Evolutionary conservation across 1,140 invertebrate species (phyloP).

Genomic region (Lordiphosa collinella): DNA sequence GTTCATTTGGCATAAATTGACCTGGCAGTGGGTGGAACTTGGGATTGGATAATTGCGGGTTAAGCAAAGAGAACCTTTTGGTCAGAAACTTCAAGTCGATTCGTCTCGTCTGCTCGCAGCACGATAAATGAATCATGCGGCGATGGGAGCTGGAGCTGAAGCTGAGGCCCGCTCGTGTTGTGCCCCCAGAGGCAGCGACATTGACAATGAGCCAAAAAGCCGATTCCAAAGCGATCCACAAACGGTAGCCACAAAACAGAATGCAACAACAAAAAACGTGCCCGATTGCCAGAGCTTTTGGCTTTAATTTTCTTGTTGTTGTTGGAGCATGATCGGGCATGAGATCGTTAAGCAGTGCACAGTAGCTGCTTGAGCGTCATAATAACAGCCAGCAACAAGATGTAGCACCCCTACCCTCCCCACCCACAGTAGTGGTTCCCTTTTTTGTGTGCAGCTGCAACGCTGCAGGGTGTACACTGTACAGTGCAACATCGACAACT

Average conservation of each 20-base stretch:
- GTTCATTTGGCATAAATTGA: constrained; percentile 55
- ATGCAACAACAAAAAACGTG: constrained; percentile 52
- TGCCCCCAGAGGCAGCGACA: constrained; percentile 56
- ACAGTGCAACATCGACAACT: constrained; percentile 49
- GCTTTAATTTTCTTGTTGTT: constrained; percentile 48
- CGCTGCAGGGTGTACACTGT: constrained; percentile 70
- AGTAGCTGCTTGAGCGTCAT: constrained; percentile 75
- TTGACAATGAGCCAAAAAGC: constrained; percentile 73
- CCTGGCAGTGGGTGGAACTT: constrained; percentile 48
- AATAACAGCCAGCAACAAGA: constrained; percentile 76
- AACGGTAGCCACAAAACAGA: constrained; percentile 60
- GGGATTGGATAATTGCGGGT: constrained; percentile 29
- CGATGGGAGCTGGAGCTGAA: constrained; percentile 16
- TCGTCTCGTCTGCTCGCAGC: constrained; percentile 13
- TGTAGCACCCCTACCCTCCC: constrained; percentile 36
- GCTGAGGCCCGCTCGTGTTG: constrained; percentile 12
- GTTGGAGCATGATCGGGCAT: constrained; percentile 71
- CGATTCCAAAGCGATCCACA: constrained; percentile 54
- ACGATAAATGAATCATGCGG: constrained; percentile 74
- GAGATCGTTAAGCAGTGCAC: constrained; percentile 74
- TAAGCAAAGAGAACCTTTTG: not conserved
- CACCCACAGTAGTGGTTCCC: constrained; percentile 16
- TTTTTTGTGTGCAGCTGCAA: constrained; percentile 57
- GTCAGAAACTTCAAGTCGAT: constrained; percentile 3
- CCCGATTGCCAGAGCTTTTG: constrained; percentile 66